Base-by-base conservation (phyloP, 1,140 invertebrate species). In the Reticulitermes speratus region DNA sequence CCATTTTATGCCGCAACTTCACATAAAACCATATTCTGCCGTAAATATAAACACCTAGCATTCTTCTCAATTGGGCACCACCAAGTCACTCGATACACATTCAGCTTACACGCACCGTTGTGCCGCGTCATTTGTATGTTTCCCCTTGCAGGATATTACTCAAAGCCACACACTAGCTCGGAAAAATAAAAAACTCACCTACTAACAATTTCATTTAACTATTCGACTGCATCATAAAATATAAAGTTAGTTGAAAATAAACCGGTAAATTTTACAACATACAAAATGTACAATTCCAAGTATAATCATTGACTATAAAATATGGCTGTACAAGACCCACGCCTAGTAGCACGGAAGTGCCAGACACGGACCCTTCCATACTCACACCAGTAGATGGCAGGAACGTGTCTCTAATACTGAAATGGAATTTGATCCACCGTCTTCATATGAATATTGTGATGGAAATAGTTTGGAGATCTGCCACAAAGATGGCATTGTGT, bases 181-280 rank as follows among this genome's bases (percentile, higher is more conserved):
- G 1, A 30, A 75, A 75, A 30, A 6, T 11, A 25, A 2, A 12
- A 75, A 75, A 86, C 85, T 86, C 81, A 86, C 85, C 81, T 32
- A 45, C 23, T 48, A 86, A 82, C 75, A 83, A 30, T 82, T 82
- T 82, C 44, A 82, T 30, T 86, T 82, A 81, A n/a, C 52, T 48
- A 44, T 83, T 86, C 38, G 45, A 44, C 83, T n/a, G 21, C 48
- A 82, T 82, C 81, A 82, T 30, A 86, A 81, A 75, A 75, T 32
- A 38, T 38, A 86, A n/a, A 82, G 19, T 82, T 30, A 48, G 30
- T 30, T 45, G 44, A 82, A 86, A 48, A 86, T 82, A 86, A 45
- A 86, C 85, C 85, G 85, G 85, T 83, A 86, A 30, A 81, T 32
- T 45, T 82, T 44, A 86, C 69, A 86, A 65, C 69, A 86, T 81